These are phyloP conservation scores for Dione juno DNA, from an alignment of 2,888 invertebrate genomes.

Conservation along the genomic window DNA sequence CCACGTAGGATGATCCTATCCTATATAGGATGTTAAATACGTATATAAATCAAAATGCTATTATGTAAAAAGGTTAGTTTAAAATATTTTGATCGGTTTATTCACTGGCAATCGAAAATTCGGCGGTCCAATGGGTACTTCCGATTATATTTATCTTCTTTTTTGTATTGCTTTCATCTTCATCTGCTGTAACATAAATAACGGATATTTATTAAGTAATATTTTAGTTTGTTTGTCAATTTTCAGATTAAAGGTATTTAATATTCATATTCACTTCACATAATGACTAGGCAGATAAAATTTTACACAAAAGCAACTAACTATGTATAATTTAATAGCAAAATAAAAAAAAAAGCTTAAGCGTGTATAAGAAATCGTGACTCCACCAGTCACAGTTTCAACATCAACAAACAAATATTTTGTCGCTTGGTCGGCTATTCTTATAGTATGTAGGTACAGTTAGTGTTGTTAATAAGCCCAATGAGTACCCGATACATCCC, in stretches of 20 bases:
- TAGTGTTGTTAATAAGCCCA: constrained; percentile 35
- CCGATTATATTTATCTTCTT: constrained; percentile 23
- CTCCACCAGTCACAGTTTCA: too few species aligned
- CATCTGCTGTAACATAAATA: constrained; percentile 42
- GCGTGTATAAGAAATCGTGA: not conserved
- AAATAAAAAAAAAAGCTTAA: constrained; percentile 4
- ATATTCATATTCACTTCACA: not conserved
- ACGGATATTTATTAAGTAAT: constrained; percentile 12
- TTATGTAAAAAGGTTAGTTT: constrained; percentile 8
- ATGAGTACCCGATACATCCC: constrained; percentile 23
- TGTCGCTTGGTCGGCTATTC: not conserved
- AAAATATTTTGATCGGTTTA: constrained; percentile 31
- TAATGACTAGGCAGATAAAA: not conserved
- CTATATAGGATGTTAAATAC: not conserved
- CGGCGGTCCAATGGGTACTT: constrained; percentile 15
- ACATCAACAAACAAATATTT: not conserved
- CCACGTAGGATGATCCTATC: not conserved
- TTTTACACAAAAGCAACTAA: not conserved
- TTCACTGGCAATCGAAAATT: constrained; percentile 8
- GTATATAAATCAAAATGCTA: constrained; percentile 15
- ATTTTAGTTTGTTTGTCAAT: not conserved
- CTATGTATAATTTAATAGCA: not conserved
- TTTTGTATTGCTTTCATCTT: constrained; percentile 31
- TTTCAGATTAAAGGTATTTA: not conserved
- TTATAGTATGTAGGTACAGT: constrained; percentile 23